These are phyloP conservation scores for Cheilosia vernalis DNA, from an alignment of 2,888 invertebrate species.

Conservation along the genomic window DNA sequence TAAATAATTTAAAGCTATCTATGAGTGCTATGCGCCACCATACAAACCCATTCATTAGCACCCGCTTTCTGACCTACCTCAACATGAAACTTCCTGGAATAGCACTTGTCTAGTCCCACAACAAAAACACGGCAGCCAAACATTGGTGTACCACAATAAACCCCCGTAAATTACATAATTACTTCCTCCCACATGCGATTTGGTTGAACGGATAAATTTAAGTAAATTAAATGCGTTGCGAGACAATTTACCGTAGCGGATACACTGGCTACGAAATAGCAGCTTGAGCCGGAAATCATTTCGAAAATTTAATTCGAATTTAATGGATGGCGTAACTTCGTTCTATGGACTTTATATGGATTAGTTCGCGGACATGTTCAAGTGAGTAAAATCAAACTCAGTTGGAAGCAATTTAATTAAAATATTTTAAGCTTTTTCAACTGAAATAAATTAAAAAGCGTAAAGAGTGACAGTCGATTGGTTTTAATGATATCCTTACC, in stretches of 20 bases:
- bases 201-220: not conserved
- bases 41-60: too few species aligned
- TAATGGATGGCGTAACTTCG: not conserved
- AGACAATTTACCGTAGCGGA: not conserved
- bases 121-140: not conserved
- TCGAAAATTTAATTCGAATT: not conserved
- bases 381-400: not conserved
- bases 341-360: not conserved
- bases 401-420: too few species aligned
- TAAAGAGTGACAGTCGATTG: too few species aligned
- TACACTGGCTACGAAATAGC: not conserved
- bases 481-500: too few species aligned
- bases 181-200: not conserved
- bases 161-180: not conserved
- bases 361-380: not conserved
- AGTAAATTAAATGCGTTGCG: not conserved
- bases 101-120: too few species aligned
- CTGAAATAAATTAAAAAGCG: too few species aligned
- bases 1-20: not conserved
- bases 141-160: not conserved
- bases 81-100: too few species aligned
- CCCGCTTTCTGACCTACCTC: too few species aligned
- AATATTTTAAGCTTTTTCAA: too few species aligned
- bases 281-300: conserved; percentile 4
- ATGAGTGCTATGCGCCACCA: too few species aligned